Base-by-base conservation (phyloP, 2,888 invertebrate genomes). In the Fabriciana adippe region DNA sequence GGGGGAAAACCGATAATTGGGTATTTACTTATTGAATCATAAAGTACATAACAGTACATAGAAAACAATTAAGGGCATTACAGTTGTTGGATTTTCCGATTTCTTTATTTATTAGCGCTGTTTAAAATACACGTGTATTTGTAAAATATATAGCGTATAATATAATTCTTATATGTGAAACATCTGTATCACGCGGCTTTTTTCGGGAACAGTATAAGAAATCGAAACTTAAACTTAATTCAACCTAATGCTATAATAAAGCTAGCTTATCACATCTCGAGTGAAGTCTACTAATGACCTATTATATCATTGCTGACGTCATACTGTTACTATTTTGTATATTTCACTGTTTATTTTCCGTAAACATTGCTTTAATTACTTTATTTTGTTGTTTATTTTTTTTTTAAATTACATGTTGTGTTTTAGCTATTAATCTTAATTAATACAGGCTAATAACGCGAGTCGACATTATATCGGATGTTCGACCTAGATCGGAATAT, bases 71-170 rank as follows among this genome's bases (percentile, higher is more conserved):
- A 64, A 67, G 48, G 56, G 64, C 50, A 65, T 65, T 57, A 67
- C 64, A 64, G 62, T 45, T 21, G 13, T n/a, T 66, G 70, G 70
- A 54, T 62, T 70, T 70, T 70, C 70, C 70, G 61, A 55, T 61
- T 55, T 57, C 18, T 16, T 31, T n/a, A n/a, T n/a, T 48, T 47
- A 51, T 64, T 45, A 64, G 53, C 61, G 47, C 26, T 50, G n/a
- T 41, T n/a, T n/a, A 50, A 64, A 48, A 54, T 47, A 41, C 50
- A 66, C 57, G 48, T 68, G 68, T 55, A 51, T 14, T 31, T 59
- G 31, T 60, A 59, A 61, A 55, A 57, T 68, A 59, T 54, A 48
- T 35, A 55, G n/a, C 53, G 47, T 45, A 21, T 55, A 61, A 61
- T 54, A 61, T 62, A 62, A 62, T 18, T 1, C 35, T 41, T 8